Evolutionary conservation across 92 coral and sea anemone species (phyloP), one percentile per base, ranked within the genome.

Genomic region (Pocillopora grandis): DNA sequence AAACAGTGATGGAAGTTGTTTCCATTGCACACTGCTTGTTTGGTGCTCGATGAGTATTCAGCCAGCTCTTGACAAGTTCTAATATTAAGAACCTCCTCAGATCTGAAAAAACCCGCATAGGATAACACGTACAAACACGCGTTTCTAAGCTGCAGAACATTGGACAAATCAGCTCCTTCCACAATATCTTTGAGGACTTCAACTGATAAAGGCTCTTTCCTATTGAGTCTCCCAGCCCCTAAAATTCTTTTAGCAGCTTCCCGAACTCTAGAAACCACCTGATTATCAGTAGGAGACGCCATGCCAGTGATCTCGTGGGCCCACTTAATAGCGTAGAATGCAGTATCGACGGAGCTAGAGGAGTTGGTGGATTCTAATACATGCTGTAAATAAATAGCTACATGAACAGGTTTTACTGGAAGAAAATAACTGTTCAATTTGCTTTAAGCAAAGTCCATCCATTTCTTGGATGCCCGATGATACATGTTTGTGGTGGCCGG

Each of bases 71-170:
- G 31, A 27, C 31, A 27, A 27, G 31, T 27, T 82, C 81, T 87
- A 17, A 90, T 90, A 10, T 69, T 84, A 17, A 65, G 74, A 21
- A 87, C 86, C 37, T 90, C 89, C 2, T 79, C 86, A 17, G 63
- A 90, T 33, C 90, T 73, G 33, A 89, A 80, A 76, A 72, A 78
- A 66, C 35, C 92, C 87, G 78, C 90, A 73, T 80, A 90, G 64
- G 72, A 87, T 0, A 90, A 76, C n/a, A 83, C 71, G 16, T 84
- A 79, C 37, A 90, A 42, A 58, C 90, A 90, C 35, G 86, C 87
- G 58, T 86, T 90, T 63, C 90, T 70, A 15, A 86, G 75, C 62
- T 67, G 78, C 5, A 84, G 73, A 5, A 76, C 17, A 61, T 87
- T 77, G 1, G 85, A 79, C 58, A 87, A 57, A 62, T 87, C 86